Percentiles rank a stretch among this genome's conserved stretches.
Evolutionary conservation across 2,797 vertebrate genomes (phyloP).

Genomic region (Benthosema pterotum): DNA sequence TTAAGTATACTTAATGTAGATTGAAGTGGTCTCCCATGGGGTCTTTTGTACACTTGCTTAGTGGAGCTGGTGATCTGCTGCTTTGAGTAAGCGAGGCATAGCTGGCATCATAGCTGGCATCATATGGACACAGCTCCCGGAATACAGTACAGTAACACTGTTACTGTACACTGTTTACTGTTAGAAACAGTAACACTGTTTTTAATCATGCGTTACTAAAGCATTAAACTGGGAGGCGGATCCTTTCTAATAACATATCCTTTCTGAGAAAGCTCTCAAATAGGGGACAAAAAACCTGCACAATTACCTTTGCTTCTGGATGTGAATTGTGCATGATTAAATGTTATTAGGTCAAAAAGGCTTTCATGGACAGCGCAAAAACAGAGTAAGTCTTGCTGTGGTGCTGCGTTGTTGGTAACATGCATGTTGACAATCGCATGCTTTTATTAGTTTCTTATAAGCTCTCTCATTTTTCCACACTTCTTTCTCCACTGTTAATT

Average conservation of each 20-base stretch:
- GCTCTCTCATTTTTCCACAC: slow-evolving; percentile 8
- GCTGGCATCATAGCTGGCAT: no score
- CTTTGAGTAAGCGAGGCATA: slow-evolving; percentile 5
- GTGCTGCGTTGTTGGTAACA: slow-evolving; percentile 2
- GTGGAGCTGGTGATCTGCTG: slow-evolving; percentile 33
- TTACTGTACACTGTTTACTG: no score
- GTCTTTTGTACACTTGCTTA: slow-evolving; percentile 32
- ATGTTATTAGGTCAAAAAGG: not conserved
- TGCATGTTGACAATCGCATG: no score
- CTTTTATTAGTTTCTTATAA: not conserved
- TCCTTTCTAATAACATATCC: no score
- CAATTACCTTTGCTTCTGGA: not conserved
- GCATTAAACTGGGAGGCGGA: no score
- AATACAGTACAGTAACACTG: no score
- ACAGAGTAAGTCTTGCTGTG: not conserved
- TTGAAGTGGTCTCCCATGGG: slow-evolving; percentile 51
- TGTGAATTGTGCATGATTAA: not conserved
- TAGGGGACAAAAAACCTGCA: not conserved
- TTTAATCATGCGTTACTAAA: no score
- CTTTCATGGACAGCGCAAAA: not conserved
- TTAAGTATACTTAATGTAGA: slow-evolving; percentile 31
- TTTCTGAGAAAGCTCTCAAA: no score
- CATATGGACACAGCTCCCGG: no score
- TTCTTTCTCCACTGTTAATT: slow-evolving; percentile 14
- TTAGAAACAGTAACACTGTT: not conserved